Evolutionary conservation across 2,113 vertebrate genomes (phyloP).

Genomic region (Choloepus hoffmanni): DNA sequence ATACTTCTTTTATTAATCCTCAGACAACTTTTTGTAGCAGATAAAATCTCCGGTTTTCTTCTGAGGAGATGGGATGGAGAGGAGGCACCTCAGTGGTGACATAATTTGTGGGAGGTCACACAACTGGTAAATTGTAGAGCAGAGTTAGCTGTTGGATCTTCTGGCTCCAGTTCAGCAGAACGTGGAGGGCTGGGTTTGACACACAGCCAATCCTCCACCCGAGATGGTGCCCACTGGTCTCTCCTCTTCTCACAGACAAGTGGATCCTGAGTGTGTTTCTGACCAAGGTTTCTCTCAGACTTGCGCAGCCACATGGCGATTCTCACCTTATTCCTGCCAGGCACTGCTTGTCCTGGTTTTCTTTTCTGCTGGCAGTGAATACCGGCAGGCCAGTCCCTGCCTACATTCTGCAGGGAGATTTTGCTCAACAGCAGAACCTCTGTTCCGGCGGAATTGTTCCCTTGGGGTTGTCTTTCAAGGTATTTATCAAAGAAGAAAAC

Average conservation of each 20-base stretch:
- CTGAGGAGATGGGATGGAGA: not conserved
- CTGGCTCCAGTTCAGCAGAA: not conserved
- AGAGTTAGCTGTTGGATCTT: not conserved
- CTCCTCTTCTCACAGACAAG: not conserved
- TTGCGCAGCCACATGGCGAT: rapidly evolving
- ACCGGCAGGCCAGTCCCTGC: not conserved
- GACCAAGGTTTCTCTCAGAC: not conserved
- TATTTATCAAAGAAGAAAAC: slow-evolving; percentile 50
- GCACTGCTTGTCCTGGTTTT: not conserved
- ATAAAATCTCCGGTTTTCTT: not conserved
- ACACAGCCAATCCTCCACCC: too few relatives aligned
- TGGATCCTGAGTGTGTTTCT: not conserved
- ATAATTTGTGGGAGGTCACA: not conserved
- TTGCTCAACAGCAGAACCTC: not conserved
- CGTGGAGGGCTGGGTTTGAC: too few relatives aligned
- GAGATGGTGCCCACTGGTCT: not conserved
- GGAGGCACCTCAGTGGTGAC: not conserved
- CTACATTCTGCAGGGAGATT: not conserved
- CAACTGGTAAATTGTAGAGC: not conserved
- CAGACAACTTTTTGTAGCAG: not conserved
- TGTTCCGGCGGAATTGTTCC: not conserved
- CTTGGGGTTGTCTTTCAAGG: not conserved
- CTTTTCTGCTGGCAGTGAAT: not conserved
- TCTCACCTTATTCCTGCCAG: not conserved
- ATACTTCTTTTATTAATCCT: not conserved